These are phyloP conservation scores for Entomyzon cyanotis DNA, from an alignment of 2,113 vertebrate species.

Conservation along the genomic window DNA sequence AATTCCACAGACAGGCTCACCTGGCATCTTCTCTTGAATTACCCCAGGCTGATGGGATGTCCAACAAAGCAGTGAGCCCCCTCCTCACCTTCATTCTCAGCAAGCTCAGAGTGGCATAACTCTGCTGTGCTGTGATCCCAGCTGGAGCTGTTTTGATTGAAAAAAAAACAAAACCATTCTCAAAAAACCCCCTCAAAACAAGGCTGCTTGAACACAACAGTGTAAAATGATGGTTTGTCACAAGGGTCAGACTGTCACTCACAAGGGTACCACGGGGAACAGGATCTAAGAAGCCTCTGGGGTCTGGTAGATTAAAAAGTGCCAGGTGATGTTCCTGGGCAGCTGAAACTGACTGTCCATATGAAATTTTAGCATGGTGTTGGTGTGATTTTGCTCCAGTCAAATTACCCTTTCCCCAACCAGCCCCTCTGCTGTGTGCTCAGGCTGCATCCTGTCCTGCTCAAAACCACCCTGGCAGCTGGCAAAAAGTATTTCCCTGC, in stretches of 20 bases:
- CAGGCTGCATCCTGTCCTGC: accelerated
- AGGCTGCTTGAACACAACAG: not conserved
- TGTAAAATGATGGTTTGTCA: not conserved
- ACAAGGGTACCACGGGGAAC: not conserved
- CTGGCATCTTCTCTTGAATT: not conserved
- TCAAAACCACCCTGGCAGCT: not conserved
- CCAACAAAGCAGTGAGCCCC: accelerated
- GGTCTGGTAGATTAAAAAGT: not conserved
- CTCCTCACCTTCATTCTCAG: not conserved
- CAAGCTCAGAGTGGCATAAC: not conserved
- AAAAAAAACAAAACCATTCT: not conserved
- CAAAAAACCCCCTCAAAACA: not conserved
- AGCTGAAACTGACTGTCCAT: not conserved
- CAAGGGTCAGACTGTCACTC: not conserved
- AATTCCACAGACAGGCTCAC: not conserved
- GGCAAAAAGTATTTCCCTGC: not conserved
- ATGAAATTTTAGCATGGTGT: not conserved
- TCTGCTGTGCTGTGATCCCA: not conserved
- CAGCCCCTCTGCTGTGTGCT: not conserved
- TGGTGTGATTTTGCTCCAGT: not conserved
- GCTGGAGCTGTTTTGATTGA: not conserved
- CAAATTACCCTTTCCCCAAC: not conserved
- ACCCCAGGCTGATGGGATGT: not conserved
- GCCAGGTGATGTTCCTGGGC: not conserved
- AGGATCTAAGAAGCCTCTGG: not conserved